Base-by-base conservation (phyloP, 2,797 vertebrate genomes). In the Pachyuromys duprasi region DNA sequence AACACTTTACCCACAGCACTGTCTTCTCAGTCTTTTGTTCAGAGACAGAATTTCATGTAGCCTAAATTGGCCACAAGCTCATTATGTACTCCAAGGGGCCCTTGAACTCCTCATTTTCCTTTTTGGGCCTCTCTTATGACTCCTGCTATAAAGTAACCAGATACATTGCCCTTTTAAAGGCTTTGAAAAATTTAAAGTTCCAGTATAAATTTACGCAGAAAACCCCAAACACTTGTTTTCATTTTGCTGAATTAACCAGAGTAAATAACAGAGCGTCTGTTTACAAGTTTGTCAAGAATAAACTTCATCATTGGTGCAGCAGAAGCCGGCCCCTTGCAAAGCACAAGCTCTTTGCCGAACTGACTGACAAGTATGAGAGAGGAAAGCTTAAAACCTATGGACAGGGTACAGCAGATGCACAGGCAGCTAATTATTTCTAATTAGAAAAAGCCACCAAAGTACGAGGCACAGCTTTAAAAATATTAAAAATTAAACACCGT, bases 361-460 rank as follows among this genome's bases (percentile, higher is more conserved):
- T 95, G 75, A 96, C 17, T 86, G 81, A 86, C 79, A 89, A 53
- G 22, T 12, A 15, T 17, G 70, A 80, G 39, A 76, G 33, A 70
- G 24, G n/a, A 91, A 95, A 82, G 45, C 81, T 67, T 86, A 82
- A 93, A 91, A 93, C 33, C 63, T 45, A 89, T 63, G 86, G 88
- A 93, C 92, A 96, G 89, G 14, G 42, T 80, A 89, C 87, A 75
- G 78, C 31, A 94, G 31, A 97, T 92, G 55, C 81, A 96, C 93
- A 84, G 31, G 31, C 76, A 96, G 91, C 26, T 95, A 84, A 97
- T 91, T 97, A 89, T 94, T 98, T 96, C 97, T 67, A 95, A 90
- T 97, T 96, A 97, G 96, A 96, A 94, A 96, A 97, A 90, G 95
- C 33, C 33, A 39, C 11, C 94, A 70, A 97, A 96, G 92, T 92